Percentiles rank a stretch among this genome's conserved stretches.
Conservation (phyloP, 2,888 invertebrate species). For the Xylocampa areola region DNA sequence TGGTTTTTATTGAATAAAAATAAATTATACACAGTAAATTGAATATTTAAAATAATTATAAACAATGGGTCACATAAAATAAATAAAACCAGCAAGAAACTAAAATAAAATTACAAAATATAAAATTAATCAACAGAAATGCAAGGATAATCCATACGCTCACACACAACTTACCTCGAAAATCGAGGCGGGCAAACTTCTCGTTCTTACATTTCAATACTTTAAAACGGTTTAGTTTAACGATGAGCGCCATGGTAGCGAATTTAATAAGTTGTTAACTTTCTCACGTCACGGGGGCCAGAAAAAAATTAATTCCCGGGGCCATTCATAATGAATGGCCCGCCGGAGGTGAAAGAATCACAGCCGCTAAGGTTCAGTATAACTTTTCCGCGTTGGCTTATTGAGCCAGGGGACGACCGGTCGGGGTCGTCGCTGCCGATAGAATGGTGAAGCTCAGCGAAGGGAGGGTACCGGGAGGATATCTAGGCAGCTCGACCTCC, state of each 20-base stretch:
- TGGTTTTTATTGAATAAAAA: background rate
- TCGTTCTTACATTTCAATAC: conserved; percentile 92
- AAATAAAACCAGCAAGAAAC: background rate
- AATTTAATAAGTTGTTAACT: conserved; percentile 9
- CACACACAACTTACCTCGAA: conserved; percentile 91
- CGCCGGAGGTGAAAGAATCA: conserved; percentile 26
- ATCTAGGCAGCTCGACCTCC: conserved; percentile 51
- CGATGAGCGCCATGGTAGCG: conserved; percentile 91
- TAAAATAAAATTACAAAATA: background rate
- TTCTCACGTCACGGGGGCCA: background rate
- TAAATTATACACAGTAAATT: conserved; percentile 2
- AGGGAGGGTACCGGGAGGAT: conserved; percentile 70
- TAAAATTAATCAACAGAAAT: background rate
- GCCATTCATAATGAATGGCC: conserved; percentile 25
- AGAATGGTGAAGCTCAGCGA: conserved; percentile 56
- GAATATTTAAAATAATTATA: background rate
- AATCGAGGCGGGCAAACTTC: conserved; percentile 92
- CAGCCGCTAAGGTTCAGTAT: conserved; percentile 19
- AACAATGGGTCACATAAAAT: background rate
- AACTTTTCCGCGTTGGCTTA: conserved; percentile 58
- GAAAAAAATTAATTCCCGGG: conserved; percentile 3
- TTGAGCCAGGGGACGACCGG: conserved; percentile 21
- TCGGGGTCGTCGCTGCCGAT: conserved; percentile 50
- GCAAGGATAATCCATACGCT: background rate
- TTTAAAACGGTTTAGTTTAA: conserved; percentile 92